Conservation (phyloP, 1,140 invertebrate genomes). For the Drosophila tropicalis region DNA sequence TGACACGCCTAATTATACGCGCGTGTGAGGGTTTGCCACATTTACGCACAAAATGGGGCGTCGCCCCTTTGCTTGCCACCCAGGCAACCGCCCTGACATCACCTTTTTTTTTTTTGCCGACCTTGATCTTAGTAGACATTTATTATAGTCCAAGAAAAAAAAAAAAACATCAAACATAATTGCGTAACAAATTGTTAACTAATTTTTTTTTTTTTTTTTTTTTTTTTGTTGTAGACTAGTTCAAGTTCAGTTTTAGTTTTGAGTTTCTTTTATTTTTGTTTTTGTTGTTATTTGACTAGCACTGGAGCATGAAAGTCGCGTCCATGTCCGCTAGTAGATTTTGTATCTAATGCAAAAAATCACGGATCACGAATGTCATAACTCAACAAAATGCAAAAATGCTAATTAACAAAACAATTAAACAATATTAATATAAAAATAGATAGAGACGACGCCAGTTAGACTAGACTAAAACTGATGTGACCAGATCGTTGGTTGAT, state of each 20-base stretch:
- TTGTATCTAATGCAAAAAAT: slow-evolving; percentile 44
- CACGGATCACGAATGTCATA: slow-evolving; percentile 71
- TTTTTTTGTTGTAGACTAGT: slow-evolving; percentile 40
- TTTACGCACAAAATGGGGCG: slow-evolving; percentile 67
- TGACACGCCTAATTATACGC: slow-evolving; percentile 75
- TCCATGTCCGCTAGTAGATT: slow-evolving; percentile 78
- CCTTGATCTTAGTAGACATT: slow-evolving; percentile 64
- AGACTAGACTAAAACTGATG: slow-evolving; percentile 35
- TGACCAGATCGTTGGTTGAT: slow-evolving; percentile 27
- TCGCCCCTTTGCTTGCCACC: slow-evolving; percentile 52
- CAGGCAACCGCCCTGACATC: slow-evolving; percentile 71
- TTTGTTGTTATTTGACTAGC: slow-evolving; percentile 36
- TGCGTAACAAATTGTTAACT: slow-evolving; percentile 78
- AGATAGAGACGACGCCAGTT: slow-evolving; percentile 59
- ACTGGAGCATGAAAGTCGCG: slow-evolving; percentile 78
- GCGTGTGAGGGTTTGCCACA: slow-evolving; percentile 64
- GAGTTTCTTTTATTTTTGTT: slow-evolving; percentile 27
- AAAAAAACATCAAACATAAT: slow-evolving; percentile 66
- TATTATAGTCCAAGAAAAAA: slow-evolving; percentile 17
- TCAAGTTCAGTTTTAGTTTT: slow-evolving; percentile 58
- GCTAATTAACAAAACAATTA: slow-evolving; percentile 75
- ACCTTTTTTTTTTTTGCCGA: slow-evolving; percentile 40
- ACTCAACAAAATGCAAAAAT: slow-evolving; percentile 65
- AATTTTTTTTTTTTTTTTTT: slow-evolving; percentile 49
- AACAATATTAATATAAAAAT: slow-evolving; percentile 59